These are phyloP conservation scores for Tachypleus tridentatus DNA, from an alignment of 1,140 invertebrate genomes.

Conservation along the genomic window DNA sequence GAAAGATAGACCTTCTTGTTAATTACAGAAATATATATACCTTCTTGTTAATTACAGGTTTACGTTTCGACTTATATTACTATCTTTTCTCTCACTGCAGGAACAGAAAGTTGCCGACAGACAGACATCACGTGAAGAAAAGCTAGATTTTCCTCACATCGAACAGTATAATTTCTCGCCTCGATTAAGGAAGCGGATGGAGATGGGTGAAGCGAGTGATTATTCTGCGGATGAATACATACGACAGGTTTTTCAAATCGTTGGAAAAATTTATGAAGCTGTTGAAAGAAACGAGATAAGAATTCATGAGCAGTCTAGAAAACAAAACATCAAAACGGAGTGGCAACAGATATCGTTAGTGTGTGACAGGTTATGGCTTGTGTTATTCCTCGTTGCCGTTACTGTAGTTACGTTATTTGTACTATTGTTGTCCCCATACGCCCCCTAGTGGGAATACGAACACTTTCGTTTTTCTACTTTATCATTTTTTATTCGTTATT, in stretches of 20 bases:
- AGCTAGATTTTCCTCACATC: constrained; percentile 10
- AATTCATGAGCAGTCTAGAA: constrained; percentile 41
- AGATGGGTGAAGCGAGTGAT: constrained; percentile 9
- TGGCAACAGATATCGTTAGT: constrained; percentile 42
- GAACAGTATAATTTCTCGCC: constrained; percentile 13
- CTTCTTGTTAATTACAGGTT: too few species aligned
- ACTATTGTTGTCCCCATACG: too few species aligned
- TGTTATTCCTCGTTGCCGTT: constrained; percentile 37
- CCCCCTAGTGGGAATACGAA: too few species aligned
- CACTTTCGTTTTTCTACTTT: too few species aligned
- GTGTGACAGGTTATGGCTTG: constrained; percentile 45
- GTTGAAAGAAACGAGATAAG: constrained; percentile 38
- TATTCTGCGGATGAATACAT: constrained; percentile 8
- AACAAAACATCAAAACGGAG: constrained; percentile 41
- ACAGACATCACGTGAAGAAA: neutral
- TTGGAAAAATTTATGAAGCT: constrained; percentile 30
- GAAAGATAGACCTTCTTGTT: too few species aligned
- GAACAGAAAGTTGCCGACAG: too few species aligned
- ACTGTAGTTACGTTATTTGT: too few species aligned
- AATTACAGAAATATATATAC: too few species aligned
- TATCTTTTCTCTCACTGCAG: too few species aligned
- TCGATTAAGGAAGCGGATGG: constrained; percentile 6
- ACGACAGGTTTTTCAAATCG: constrained; percentile 27
- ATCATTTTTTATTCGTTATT: too few species aligned
- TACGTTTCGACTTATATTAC: too few species aligned